These are phyloP conservation scores for Oedothorax gibbosus DNA, from an alignment of 1,140 invertebrate species.

Conservation along the genomic window DNA sequence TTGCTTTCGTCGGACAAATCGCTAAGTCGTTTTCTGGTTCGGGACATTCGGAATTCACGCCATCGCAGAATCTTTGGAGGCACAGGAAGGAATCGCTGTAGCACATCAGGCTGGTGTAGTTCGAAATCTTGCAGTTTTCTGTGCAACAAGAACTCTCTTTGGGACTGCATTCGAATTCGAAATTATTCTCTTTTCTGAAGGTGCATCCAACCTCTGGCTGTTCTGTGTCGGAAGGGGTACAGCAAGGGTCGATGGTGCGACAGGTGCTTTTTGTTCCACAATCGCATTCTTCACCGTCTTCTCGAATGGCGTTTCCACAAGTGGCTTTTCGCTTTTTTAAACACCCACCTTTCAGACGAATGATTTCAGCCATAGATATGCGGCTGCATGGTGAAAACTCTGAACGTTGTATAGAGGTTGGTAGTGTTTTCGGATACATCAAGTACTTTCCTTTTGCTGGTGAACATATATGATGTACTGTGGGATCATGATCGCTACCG, in stretches of 20 bases:
- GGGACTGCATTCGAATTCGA: constrained; percentile 5
- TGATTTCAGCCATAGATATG: not conserved
- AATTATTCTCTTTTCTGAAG: not conserved
- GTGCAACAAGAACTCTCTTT: constrained; percentile 31
- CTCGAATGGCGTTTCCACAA: constrained; percentile 45
- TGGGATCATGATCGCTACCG: constrained; percentile 44
- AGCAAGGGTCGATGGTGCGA: constrained; percentile 37
- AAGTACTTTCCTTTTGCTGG: not conserved
- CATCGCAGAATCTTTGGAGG: constrained; percentile 30
- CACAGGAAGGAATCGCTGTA: not conserved
- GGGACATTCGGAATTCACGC: constrained; percentile 5
- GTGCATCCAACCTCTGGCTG: constrained; percentile 8
- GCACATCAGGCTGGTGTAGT: not conserved
- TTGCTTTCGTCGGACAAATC: not conserved
- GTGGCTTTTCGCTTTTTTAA: not conserved
- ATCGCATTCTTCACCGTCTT: constrained; percentile 47
- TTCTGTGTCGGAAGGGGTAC: constrained; percentile 21
- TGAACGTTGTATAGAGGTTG: not conserved
- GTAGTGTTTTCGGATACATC: constrained; percentile 4
- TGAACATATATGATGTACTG: not conserved
- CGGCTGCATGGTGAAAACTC: constrained; percentile 52
- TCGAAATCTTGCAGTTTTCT: constrained; percentile 2
- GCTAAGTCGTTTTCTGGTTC: not conserved
- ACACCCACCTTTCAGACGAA: constrained; percentile 1
- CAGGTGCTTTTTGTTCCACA: constrained; percentile 22